Base-by-base conservation (phyloP, 2,113 vertebrate species). In the Solea senegalensis region DNA sequence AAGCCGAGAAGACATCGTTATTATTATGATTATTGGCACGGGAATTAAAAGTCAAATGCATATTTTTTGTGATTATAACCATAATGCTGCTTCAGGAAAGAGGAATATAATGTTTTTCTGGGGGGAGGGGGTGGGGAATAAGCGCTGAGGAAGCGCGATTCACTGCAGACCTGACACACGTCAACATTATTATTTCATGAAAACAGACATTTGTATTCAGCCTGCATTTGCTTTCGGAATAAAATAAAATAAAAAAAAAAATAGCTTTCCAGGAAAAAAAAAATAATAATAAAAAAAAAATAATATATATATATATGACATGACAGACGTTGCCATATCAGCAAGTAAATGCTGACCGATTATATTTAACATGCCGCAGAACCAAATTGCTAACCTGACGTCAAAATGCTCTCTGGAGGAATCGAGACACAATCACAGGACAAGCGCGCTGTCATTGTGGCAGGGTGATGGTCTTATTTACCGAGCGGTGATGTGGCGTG, bases 331-430 rank as follows among this genome's bases (percentile, higher is more conserved):
- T 67, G 76, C 60, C 64, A 68, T 74, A 83, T 85, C 82, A 82
- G 74, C 56, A 28, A 61, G 80, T 89, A 90, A 89, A 87, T 82
- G 82, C 85, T 85, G 90, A 90, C 80, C 86, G 88, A 86, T 91
- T 88, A 70, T 53, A 86, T 90, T 92, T 81, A 86, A 85, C 83
- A 74, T 88, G 86, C 85, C 72, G 71, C 79, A 64, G 74, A 72
- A 54, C 78, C 52, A 90, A 84, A 88, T 87, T 86, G 82, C 84
- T 86, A 84, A 90, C 71, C 80, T 81, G 59, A 76, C 82, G 84
- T 88, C 84, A 84, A 68, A 83, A 76, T 79, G 80, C 64, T 78
- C 80, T 76, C 21, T 66, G 40, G 40, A 69, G 81, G 88, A 81
- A 84, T 81, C 6, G 69, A 64, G 50, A 67, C 7, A 55, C 76